Conservation (phyloP, 1,140 invertebrate genomes). For the Caerostris darwini region DNA sequence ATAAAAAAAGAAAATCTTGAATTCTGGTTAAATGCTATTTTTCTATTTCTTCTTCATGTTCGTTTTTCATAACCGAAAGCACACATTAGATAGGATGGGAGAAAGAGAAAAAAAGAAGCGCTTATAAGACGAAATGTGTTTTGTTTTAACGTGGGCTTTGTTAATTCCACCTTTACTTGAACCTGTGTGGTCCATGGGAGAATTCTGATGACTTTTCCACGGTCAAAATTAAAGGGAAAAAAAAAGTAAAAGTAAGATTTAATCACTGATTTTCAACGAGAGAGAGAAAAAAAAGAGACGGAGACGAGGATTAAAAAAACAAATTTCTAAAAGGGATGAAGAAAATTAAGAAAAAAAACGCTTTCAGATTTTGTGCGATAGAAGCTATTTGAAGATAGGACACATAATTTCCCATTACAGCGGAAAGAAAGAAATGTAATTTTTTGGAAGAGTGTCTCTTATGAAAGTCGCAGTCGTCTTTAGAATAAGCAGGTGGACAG, state of each 20-base stretch:
- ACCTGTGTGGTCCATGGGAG: neutral
- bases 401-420: constrained; percentile 42
- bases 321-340: constrained; percentile 4
- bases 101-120: neutral
- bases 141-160: constrained; percentile 1
- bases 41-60: constrained; percentile 23
- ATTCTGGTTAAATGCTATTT: constrained; percentile 55
- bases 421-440: constrained; percentile 22
- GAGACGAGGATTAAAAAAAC: neutral
- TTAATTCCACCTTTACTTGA: constrained; percentile 66
- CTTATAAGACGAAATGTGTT: neutral
- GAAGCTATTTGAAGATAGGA: constrained; percentile 39
- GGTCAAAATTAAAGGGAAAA: constrained; percentile 35
- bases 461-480: neutral
- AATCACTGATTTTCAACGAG: constrained; percentile 29
- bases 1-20: neutral
- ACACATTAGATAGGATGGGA: neutral
- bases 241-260: constrained; percentile 31
- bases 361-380: constrained; percentile 8
- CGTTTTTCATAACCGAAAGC: constrained; percentile 25
- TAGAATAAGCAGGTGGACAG: neutral
- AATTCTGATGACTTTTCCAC: constrained; percentile 47
- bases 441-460: neutral
- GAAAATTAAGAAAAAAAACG: constrained; percentile 27
- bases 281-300: neutral